These are phyloP conservation scores for Gambelia wislizenii DNA, from an alignment of 2,797 vertebrate species.

Conservation along the genomic window DNA sequence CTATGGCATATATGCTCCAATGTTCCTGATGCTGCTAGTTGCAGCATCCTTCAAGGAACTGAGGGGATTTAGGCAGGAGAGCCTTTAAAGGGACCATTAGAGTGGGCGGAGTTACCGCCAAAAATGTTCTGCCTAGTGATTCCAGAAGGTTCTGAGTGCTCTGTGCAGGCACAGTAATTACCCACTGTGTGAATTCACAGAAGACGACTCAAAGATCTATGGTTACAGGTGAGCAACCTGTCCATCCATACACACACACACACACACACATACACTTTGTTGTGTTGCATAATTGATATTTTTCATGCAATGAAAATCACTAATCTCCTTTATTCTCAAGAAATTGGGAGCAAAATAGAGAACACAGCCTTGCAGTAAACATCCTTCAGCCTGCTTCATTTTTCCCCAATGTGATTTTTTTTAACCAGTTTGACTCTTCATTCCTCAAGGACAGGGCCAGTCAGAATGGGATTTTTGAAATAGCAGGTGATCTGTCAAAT, in stretches of 20 bases:
- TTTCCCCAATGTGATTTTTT: slow-evolving; percentile 3
- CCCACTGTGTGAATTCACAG: too few relatives aligned
- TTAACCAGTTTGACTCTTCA: slow-evolving; percentile 31
- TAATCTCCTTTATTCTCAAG: slow-evolving; percentile 26
- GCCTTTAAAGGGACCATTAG: too few relatives aligned
- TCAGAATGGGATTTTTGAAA: background rate
- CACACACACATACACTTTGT: background rate
- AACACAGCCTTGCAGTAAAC: background rate
- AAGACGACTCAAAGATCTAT: too few relatives aligned
- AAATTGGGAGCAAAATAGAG: slow-evolving; percentile 33
- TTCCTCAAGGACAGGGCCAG: background rate
- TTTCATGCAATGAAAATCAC: slow-evolving; percentile 25
- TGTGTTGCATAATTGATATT: slow-evolving; percentile 30
- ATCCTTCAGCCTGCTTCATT: slow-evolving; percentile 42
- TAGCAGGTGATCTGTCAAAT: background rate
- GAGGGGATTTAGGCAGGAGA: too few relatives aligned
- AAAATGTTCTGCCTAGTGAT: too few relatives aligned
- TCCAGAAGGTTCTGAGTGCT: too few relatives aligned
- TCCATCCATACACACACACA: background rate
- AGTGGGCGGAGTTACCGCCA: too few relatives aligned
- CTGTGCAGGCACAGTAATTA: too few relatives aligned
- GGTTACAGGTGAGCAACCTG: too few relatives aligned
- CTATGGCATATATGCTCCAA: too few relatives aligned
- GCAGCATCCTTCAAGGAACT: too few relatives aligned
- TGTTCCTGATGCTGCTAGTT: too few relatives aligned